phyloP scores from a whole-genome alignment of 2,888 invertebrate species.

The Oscheius sp. region DNA sequence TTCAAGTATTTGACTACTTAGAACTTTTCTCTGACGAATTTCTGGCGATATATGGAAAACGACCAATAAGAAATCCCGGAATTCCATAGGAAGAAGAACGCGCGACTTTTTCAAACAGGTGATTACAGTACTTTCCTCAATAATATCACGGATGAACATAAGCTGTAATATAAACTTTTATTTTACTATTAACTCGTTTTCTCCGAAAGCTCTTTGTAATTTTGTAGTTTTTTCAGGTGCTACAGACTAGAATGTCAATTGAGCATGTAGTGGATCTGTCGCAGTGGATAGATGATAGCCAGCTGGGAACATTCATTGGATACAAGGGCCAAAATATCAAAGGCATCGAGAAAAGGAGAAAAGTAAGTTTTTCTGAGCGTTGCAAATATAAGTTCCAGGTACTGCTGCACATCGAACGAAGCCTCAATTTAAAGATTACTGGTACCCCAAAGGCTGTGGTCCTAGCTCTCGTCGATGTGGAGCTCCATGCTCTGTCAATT shows the following conservation, averaged over 20 bases:
- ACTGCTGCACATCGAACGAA: slow-evolving; percentile 5
- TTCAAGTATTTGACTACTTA: no score
- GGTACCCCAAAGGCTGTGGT: slow-evolving; percentile 12
- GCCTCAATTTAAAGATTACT: background rate
- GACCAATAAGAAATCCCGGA: no score
- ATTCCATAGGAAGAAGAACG: no score
- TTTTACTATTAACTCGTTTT: no score
- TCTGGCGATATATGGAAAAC: no score
- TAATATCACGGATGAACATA: no score
- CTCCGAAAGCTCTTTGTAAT: no score
- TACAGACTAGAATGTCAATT: slow-evolving; percentile 12
- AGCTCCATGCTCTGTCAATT: slow-evolving; percentile 17
- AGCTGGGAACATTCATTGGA: slow-evolving; percentile 24
- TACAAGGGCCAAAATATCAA: slow-evolving; percentile 26
- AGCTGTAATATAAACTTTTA: no score
- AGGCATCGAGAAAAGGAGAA: slow-evolving; percentile 12
- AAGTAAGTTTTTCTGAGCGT: slow-evolving; percentile 1
- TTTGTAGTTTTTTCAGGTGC: no score
- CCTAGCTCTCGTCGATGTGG: slow-evolving; percentile 21
- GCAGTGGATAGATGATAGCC: background rate
- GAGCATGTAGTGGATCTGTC: slow-evolving; percentile 12
- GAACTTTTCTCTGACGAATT: no score
- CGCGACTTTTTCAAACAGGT: no score
- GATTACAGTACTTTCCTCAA: no score
- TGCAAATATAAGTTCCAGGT: background rate